Evolutionary conservation across 2,888 invertebrate genomes (phyloP).

Genomic region (Habrosyne pyritoides): DNA sequence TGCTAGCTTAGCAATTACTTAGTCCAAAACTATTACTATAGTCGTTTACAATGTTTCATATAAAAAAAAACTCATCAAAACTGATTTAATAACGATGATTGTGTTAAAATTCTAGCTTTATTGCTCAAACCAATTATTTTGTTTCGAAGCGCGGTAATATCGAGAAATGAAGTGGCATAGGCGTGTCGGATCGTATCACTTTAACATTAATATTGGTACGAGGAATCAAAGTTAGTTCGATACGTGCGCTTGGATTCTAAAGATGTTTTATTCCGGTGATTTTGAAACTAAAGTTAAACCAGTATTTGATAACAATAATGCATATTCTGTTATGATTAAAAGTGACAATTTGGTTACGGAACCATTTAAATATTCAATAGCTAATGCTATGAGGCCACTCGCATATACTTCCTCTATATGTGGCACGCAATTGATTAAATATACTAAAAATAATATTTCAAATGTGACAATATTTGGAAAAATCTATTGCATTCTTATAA

Average conservation of each 20-base stretch:
- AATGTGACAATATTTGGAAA: constrained; percentile 34
- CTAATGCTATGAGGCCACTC: constrained; percentile 50
- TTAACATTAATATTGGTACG: background rate
- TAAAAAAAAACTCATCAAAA: background rate
- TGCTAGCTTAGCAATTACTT: too few species aligned
- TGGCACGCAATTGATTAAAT: constrained; percentile 47
- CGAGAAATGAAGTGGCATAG: background rate
- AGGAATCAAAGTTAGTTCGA: background rate
- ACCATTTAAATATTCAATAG: constrained; percentile 30
- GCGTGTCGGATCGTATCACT: background rate
- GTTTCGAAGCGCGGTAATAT: background rate
- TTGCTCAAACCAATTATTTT: background rate
- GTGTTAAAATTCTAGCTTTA: background rate
- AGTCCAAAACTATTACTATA: background rate
- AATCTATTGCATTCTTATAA: constrained; percentile 41
- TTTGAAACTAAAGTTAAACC: background rate
- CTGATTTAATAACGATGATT: background rate
- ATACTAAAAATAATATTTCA: constrained; percentile 30
- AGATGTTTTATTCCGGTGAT: constrained; percentile 4
- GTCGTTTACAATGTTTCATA: background rate
- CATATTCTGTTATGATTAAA: constrained; percentile 15
- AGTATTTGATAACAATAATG: background rate
- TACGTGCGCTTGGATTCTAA: background rate
- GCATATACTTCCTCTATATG: constrained; percentile 45
- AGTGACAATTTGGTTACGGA: background rate